Conservation (phyloP, 2,797 vertebrate species). For the Eospalax fontanierii region DNA sequence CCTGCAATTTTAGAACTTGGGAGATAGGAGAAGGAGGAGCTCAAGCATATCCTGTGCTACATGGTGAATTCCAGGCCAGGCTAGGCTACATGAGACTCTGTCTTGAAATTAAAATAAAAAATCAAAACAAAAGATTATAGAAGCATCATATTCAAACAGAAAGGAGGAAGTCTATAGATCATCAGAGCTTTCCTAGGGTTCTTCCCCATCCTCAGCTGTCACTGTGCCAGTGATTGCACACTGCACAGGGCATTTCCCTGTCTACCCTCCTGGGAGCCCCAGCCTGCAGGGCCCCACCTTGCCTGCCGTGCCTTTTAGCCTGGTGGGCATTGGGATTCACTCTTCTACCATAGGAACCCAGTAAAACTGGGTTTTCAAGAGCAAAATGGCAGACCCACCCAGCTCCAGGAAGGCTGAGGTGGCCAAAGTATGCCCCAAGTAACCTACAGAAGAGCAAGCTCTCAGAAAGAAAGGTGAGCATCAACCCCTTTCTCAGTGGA, state of each 20-base stretch:
- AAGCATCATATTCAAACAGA: not conserved
- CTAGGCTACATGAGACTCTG: not conserved
- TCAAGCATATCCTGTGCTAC: not conserved
- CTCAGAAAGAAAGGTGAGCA: not conserved
- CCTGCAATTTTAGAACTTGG: not conserved
- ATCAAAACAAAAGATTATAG: not conserved
- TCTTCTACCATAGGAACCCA: not conserved
- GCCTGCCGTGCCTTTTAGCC: not conserved
- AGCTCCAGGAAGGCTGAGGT: not conserved
- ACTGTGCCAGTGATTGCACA: not conserved
- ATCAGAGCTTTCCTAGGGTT: not conserved
- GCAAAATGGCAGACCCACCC: not conserved
- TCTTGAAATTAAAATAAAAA: not conserved
- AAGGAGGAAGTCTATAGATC: not conserved
- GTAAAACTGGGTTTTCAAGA: not conserved
- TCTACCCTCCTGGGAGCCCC: not conserved
- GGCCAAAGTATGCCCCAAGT: not conserved
- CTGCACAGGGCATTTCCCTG: not conserved
- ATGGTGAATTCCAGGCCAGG: not conserved
- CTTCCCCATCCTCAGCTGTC: not conserved
- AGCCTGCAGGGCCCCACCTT: not conserved
- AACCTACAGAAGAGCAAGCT: not conserved
- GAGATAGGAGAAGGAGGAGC: not conserved
- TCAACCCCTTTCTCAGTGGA: not conserved
- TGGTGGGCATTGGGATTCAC: not conserved